phyloP scores from a whole-genome alignment of 2,797 vertebrate genomes.

The Bryconaethiops microstoma region DNA sequence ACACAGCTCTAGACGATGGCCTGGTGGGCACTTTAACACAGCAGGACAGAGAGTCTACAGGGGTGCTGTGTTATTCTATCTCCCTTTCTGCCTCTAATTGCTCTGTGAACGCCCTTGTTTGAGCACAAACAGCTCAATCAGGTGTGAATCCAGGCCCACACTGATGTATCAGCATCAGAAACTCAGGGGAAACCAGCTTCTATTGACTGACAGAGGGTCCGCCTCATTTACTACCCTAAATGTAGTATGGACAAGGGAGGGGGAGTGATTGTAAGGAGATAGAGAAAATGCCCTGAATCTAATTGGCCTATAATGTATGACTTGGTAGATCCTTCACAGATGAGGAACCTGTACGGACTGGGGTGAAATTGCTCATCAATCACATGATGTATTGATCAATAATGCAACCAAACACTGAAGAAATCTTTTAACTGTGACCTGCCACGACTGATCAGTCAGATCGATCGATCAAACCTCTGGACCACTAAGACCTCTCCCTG shows the following conservation, averaged over 20 bases:
- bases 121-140: conserved; percentile 53
- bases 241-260: not conserved
- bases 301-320: not conserved
- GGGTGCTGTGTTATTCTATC: conserved; percentile 39
- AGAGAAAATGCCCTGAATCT: not conserved
- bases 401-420: conserved; percentile 36
- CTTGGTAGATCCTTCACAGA: not conserved
- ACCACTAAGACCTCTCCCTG: conserved; percentile 19
- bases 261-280: not conserved
- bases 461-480: conserved; percentile 38
- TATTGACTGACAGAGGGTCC: conserved; percentile 15
- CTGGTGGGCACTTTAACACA: not conserved
- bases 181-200: conserved; percentile 15
- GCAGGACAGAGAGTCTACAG: conserved; percentile 12
- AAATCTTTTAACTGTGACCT: conserved; percentile 26
- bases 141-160: conserved; percentile 51
- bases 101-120: conserved; percentile 44
- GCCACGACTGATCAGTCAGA: conserved; percentile 21
- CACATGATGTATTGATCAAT: conserved; percentile 34
- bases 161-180: conserved; percentile 40
- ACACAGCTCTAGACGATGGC: conserved; percentile 1
- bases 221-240: conserved; percentile 33
- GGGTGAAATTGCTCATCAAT: conserved; percentile 28
- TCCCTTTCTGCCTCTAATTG: conserved; percentile 53
- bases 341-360: not conserved